phyloP scores from a whole-genome alignment of 2,113 vertebrate species.

The Suricata suricatta region DNA sequence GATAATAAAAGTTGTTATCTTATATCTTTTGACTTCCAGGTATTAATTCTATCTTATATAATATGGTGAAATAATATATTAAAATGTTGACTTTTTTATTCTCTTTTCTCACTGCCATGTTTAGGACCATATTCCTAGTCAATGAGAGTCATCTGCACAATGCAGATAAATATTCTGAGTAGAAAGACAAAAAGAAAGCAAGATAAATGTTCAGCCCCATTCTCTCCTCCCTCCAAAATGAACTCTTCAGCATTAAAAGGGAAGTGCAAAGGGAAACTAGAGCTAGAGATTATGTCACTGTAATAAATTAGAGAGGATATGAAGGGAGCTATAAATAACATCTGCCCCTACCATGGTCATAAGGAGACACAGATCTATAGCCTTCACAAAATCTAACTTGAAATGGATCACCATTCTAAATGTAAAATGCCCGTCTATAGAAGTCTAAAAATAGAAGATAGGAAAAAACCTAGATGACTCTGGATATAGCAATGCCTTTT shows the following conservation, averaged over 20 bases:
- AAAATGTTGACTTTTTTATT: not conserved
- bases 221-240: rapidly evolving
- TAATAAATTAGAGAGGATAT: not conserved
- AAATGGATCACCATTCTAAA: not conserved
- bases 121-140: not conserved
- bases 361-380: not conserved
- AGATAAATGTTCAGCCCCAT: not conserved
- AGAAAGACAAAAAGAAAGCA: not conserved
- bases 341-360: not conserved
- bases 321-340: not conserved
- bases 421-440: not conserved
- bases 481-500: not conserved
- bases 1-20: not conserved
- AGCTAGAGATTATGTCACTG: not conserved
- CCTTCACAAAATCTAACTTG: not conserved
- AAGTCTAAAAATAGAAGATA: not conserved
- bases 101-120: not conserved
- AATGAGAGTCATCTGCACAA: not conserved
- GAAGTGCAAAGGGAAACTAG: not conserved
- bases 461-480: not conserved
- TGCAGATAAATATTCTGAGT: not conserved
- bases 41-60: not conserved
- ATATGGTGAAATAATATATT: not conserved
- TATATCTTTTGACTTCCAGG: not conserved
- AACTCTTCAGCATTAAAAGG: not conserved